Evolutionary conservation across 1,140 invertebrate genomes (phyloP).

Genomic region (Drosophila arizonae): DNA sequence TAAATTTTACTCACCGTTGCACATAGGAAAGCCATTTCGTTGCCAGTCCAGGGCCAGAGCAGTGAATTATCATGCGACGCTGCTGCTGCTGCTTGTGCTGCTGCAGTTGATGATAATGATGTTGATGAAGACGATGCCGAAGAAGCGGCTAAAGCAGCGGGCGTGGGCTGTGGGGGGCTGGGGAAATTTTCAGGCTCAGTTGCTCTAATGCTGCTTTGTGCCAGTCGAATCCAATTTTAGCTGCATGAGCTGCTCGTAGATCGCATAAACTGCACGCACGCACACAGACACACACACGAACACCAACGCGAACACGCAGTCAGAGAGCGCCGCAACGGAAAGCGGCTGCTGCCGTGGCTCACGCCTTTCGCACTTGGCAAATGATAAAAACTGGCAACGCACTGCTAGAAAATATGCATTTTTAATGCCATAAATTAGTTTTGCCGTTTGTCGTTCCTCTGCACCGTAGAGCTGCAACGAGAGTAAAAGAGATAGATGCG

Average conservation of each 20-base stretch:
- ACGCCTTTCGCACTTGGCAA: conserved; percentile 56
- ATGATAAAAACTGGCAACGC: conserved; percentile 74
- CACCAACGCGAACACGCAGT: neutral
- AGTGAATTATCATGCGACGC: conserved; percentile 58
- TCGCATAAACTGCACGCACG: conserved; percentile 43
- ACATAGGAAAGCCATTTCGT: conserved; percentile 77
- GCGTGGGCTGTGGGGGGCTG: conserved; percentile 1
- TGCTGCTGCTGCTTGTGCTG: conserved; percentile 6
- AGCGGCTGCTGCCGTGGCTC: conserved; percentile 15
- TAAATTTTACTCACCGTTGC: conserved; percentile 54
- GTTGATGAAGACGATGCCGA: conserved; percentile 12
- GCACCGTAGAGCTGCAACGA: conserved; percentile 50
- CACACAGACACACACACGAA: neutral
- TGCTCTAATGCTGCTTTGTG: conserved; percentile 46
- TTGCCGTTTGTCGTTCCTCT: conserved; percentile 61
- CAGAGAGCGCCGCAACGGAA: conserved; percentile 20
- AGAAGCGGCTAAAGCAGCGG: conserved; percentile 10
- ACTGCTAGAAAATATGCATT: conserved; percentile 81
- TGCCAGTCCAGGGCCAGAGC: conserved; percentile 62
- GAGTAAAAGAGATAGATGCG: conserved; percentile 14
- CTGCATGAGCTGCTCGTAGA: conserved; percentile 49
- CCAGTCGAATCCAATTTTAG: conserved; percentile 72
- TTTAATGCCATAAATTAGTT: conserved; percentile 81
- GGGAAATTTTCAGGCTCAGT: conserved; percentile 44
- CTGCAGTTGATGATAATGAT: conserved; percentile 33